These are phyloP conservation scores for Atrina japonica DNA, from an alignment of 2,888 invertebrate genomes.

Conservation along the genomic window DNA sequence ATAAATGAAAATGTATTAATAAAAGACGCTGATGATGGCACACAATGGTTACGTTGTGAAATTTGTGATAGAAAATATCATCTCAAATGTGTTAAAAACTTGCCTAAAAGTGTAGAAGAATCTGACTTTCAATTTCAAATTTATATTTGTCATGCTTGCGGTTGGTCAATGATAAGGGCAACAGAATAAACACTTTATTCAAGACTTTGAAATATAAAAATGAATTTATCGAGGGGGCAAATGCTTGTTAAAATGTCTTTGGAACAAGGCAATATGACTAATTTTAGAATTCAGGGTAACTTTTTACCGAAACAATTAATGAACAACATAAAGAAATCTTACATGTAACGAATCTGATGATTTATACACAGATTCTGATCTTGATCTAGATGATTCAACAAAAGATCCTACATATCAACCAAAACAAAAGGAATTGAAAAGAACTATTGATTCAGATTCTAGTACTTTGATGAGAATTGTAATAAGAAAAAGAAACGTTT, in stretches of 20 bases:
- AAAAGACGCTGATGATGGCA: neutral
- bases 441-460: too few relatives aligned
- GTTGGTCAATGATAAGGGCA: constrained; percentile 9
- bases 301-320: constrained; percentile 4
- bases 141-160: constrained; percentile 2
- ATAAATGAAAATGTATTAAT: constrained; percentile 2
- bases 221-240: too few relatives aligned
- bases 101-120: constrained; percentile 10
- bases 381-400: constrained; percentile 1
- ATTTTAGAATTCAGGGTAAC: constrained; percentile 1
- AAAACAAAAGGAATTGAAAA: neutral
- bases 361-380: constrained; percentile 13
- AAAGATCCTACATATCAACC: constrained; percentile 2
- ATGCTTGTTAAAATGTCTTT: neutral
- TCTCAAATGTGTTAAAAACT: constrained; percentile 13
- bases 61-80: constrained; percentile 10
- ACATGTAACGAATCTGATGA: neutral
- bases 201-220: too few relatives aligned
- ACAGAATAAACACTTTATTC: too few relatives aligned
- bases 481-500: too few relatives aligned
- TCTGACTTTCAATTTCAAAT: constrained; percentile 1
- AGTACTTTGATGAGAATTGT: too few relatives aligned
- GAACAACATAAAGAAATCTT: neutral
- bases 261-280: neutral
- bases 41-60: constrained; percentile 6